These are phyloP conservation scores for Lepeophtheirus salmonis DNA, from an alignment of 1,140 invertebrate genomes.

Conservation along the genomic window DNA sequence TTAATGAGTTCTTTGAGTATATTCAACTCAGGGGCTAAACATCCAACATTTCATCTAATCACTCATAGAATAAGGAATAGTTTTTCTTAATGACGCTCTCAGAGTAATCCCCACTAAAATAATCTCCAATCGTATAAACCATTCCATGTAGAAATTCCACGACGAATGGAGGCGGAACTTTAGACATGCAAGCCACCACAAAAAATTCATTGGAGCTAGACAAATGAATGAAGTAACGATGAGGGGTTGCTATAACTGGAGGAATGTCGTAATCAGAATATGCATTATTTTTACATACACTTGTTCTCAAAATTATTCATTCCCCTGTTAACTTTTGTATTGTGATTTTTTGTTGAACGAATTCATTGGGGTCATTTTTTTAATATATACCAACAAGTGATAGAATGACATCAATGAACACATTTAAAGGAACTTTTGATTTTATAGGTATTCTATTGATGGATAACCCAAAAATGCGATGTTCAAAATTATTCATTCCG, in stretches of 20 bases:
- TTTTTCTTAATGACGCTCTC: conserved; percentile 95
- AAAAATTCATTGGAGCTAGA: conserved; percentile 81
- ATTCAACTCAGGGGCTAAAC: conserved; percentile 93
- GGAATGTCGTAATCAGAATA: conserved; percentile 71
- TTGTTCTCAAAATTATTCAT: too few species aligned
- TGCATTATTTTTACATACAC: conserved; percentile 69
- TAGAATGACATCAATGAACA: too few species aligned
- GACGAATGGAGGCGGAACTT: conserved; percentile 88
- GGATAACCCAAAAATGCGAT: too few species aligned
- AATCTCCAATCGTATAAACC: conserved; percentile 88
- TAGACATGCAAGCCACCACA: conserved; percentile 85
- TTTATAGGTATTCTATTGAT: too few species aligned
- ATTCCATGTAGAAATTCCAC: conserved; percentile 96
- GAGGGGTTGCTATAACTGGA: conserved; percentile 86
- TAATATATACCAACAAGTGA: too few species aligned
- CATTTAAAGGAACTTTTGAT: too few species aligned
- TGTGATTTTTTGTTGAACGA: too few species aligned
- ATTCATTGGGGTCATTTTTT: too few species aligned
- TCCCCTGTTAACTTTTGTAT: too few species aligned
- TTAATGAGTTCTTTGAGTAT: conserved; percentile 97
- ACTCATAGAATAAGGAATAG: conserved; percentile 62
- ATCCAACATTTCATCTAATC: conserved; percentile 97
- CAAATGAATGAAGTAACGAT: conserved; percentile 92
- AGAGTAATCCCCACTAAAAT: conserved; percentile 88
- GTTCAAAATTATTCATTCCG: too few species aligned